A percentile compares a stretch with the other conserved stretches of the same genome.
phyloP scores from a whole-genome alignment of 2,888 invertebrate species.

The Pristionchus entomophagus region DNA sequence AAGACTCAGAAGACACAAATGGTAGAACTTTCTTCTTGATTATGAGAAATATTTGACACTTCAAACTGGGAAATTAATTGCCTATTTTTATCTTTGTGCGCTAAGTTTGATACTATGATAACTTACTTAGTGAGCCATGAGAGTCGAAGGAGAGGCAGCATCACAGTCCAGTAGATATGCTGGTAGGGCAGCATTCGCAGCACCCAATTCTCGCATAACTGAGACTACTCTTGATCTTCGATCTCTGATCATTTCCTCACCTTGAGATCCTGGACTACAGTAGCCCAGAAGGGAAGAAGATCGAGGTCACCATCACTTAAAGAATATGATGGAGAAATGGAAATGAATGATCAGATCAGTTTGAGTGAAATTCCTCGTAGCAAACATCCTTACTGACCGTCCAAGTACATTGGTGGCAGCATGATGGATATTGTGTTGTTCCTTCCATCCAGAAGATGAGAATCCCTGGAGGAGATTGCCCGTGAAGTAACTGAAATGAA shows the following conservation, averaged over 20 bases:
- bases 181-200: constrained; percentile 70
- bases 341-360: background rate
- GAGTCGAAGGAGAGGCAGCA: constrained; percentile 71
- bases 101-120: too few species aligned
- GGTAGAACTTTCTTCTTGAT: too few species aligned
- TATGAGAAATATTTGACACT: too few species aligned
- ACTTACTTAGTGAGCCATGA: constrained; percentile 63
- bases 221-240: background rate
- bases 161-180: constrained; percentile 73
- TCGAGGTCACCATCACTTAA: constrained; percentile 74
- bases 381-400: background rate
- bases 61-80: too few species aligned
- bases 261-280: constrained; percentile 71
- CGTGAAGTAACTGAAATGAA: constrained; percentile 66
- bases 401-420: constrained; percentile 74
- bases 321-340: background rate
- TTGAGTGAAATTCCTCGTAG: background rate
- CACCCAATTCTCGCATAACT: constrained; percentile 63
- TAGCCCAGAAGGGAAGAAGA: constrained; percentile 74
- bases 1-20: too few species aligned
- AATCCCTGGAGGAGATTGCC: constrained; percentile 75
- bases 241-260: constrained; percentile 48
- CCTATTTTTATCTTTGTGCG: too few species aligned
- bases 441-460: constrained; percentile 74
- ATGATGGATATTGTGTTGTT: constrained; percentile 74